phyloP scores from a whole-genome alignment of 1,140 invertebrate species.

The Psix sp. region DNA sequence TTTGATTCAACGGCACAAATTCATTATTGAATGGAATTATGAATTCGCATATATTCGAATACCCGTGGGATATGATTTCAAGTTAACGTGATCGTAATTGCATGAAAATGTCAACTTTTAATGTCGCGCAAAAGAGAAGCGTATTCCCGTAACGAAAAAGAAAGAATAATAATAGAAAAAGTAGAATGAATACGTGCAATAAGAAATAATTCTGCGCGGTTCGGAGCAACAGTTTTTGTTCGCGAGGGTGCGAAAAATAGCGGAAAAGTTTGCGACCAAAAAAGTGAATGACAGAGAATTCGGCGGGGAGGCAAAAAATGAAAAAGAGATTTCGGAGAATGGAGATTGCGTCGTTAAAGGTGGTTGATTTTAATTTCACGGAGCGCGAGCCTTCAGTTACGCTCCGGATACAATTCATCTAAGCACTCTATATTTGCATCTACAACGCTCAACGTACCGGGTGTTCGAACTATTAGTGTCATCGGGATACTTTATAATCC shows the following conservation, averaged over 20 bases:
- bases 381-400: constrained; percentile 75
- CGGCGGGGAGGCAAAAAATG: constrained; percentile 37
- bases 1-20: not conserved
- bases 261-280: constrained; percentile 13
- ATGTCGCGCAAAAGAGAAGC: constrained; percentile 9
- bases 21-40: constrained; percentile 21
- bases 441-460: constrained; percentile 41
- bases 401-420: constrained; percentile 70
- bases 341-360: constrained; percentile 72
- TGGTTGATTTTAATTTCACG: constrained; percentile 77
- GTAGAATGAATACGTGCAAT: too few species aligned
- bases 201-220: constrained; percentile 33
- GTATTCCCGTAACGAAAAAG: constrained; percentile 8
- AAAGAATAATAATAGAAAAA: constrained; percentile 11
- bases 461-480: constrained; percentile 33
- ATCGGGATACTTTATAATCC: too few species aligned
- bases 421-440: constrained; percentile 58
- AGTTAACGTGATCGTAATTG: constrained; percentile 15
- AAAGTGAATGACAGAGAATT: constrained; percentile 13
- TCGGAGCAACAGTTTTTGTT: constrained; percentile 44
- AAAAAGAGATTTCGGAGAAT: constrained; percentile 61
- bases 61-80: not conserved
- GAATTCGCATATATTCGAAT: not conserved
- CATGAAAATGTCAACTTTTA: constrained; percentile 19
- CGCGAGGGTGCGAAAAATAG: constrained; percentile 11